phyloP scores from a whole-genome alignment of 2,113 vertebrate species.

The Ageneiosus marmoratus region DNA sequence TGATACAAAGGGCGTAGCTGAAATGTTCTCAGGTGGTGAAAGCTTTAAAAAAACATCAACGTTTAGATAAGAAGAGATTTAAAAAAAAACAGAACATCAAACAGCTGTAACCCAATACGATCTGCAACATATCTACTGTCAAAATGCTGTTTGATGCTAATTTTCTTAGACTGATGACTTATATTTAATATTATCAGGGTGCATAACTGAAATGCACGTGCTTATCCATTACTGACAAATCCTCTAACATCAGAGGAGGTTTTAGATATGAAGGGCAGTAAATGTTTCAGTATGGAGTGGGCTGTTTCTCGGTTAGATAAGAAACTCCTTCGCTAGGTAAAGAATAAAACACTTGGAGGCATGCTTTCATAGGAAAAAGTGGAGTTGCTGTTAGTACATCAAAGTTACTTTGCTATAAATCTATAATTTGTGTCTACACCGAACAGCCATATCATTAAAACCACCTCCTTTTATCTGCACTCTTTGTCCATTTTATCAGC shows the following conservation, averaged over 20 bases:
- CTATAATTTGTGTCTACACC: no score
- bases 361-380: not conserved
- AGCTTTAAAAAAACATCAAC: slow-evolving; percentile 5
- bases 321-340: not conserved
- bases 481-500: no score
- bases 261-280: slow-evolving; percentile 6
- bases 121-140: not conserved
- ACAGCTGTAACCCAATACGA: not conserved
- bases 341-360: not conserved
- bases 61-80: slow-evolving; percentile 1
- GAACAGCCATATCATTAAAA: no score
- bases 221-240: slow-evolving; percentile 1
- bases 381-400: not conserved
- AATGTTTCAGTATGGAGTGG: slow-evolving; percentile 31
- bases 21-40: slow-evolving; percentile 11
- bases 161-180: not conserved
- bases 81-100: not conserved
- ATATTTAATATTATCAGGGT: slow-evolving; percentile 32
- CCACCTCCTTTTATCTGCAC: no score
- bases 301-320: slow-evolving; percentile 30
- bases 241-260: slow-evolving; percentile 19
- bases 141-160: not conserved
- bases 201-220: slow-evolving; percentile 44
- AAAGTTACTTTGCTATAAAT: not conserved
- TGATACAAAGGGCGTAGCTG: slow-evolving; percentile 22